A percentile compares a stretch with the other conserved stretches of the same genome.
Evolutionary conservation across 2,113 vertebrate species (phyloP).

Genomic region (Diadophis punctatus): DNA sequence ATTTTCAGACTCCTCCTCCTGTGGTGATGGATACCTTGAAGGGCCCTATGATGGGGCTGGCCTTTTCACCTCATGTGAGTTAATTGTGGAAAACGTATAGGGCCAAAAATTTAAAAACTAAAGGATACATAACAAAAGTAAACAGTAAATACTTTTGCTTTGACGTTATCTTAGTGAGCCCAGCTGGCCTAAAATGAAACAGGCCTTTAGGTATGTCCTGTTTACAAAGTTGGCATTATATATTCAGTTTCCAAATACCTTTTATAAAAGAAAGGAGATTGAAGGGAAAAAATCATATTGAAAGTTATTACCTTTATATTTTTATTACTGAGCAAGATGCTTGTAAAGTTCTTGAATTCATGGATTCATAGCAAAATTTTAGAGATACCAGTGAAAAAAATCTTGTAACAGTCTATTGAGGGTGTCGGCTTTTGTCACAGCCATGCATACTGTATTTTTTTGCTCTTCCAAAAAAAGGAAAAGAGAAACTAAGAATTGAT

Average conservation of each 20-base stretch:
- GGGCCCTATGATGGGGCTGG: slow-evolving; percentile 83
- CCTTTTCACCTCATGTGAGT: slow-evolving; percentile 91
- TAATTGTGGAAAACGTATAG: slow-evolving; percentile 42
- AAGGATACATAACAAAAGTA: background rate
- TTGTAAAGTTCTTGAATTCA: background rate
- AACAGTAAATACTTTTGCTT: background rate
- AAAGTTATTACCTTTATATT: background rate
- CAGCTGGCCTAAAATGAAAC: background rate
- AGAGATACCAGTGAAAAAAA: background rate
- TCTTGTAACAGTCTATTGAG: background rate
- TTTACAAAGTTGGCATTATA: background rate
- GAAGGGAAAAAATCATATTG: background rate
- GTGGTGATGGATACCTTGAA: slow-evolving; percentile 85
- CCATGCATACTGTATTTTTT: background rate
- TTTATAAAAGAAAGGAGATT: background rate
- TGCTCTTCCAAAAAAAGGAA: background rate
- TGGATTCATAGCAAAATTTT: background rate
- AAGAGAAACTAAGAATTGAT: background rate
- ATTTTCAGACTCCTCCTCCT: slow-evolving; percentile 82
- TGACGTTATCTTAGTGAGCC: background rate
- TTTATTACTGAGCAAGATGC: background rate
- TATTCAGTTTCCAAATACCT: background rate
- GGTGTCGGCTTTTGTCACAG: background rate
- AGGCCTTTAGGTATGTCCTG: background rate
- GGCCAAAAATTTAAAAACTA: slow-evolving; percentile 15